Percentiles rank a stretch among this genome's conserved stretches.
Conservation (phyloP, 2,797 vertebrate species). For the Sebastes hubbsi region DNA sequence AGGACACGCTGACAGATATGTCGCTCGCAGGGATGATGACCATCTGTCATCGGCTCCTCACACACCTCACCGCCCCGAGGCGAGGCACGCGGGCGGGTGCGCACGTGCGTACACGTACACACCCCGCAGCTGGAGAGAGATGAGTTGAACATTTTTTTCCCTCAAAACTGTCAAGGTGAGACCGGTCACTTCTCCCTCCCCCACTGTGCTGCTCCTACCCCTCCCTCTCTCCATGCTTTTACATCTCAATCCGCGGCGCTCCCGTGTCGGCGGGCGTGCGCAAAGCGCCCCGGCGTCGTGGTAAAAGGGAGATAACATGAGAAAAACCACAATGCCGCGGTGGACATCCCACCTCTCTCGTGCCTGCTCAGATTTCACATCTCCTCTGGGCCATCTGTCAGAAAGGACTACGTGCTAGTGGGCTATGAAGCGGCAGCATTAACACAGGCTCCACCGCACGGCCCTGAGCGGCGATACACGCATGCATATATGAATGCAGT, state of each 20-base stretch:
- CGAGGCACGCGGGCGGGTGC: not conserved
- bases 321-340: conserved; percentile 43
- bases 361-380: conserved; percentile 59
- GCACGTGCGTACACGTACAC: not conserved
- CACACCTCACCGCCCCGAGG: conserved; percentile 34
- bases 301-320: conserved; percentile 54
- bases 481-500: conserved; percentile 18
- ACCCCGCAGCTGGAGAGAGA: not conserved
- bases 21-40: conserved; percentile 36
- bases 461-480: conserved; percentile 4
- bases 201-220: not conserved
- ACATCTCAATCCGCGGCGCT: conserved; percentile 50
- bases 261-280: not conserved
- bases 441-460: conserved; percentile 9
- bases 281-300: conserved; percentile 17
- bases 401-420: conserved; percentile 21
- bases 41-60: conserved; percentile 59
- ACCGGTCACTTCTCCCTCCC: conserved; percentile 27
- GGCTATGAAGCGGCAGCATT: conserved; percentile 34
- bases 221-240: conserved; percentile 10
- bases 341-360: conserved; percentile 49
- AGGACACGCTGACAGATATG: conserved; percentile 26
- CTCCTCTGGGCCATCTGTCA: conserved; percentile 67
- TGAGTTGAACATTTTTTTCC: not conserved
- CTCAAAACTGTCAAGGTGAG: conserved; percentile 39